Evolutionary conservation across 2,113 vertebrate genomes (phyloP).

Genomic region (Phaethon lepturus): DNA sequence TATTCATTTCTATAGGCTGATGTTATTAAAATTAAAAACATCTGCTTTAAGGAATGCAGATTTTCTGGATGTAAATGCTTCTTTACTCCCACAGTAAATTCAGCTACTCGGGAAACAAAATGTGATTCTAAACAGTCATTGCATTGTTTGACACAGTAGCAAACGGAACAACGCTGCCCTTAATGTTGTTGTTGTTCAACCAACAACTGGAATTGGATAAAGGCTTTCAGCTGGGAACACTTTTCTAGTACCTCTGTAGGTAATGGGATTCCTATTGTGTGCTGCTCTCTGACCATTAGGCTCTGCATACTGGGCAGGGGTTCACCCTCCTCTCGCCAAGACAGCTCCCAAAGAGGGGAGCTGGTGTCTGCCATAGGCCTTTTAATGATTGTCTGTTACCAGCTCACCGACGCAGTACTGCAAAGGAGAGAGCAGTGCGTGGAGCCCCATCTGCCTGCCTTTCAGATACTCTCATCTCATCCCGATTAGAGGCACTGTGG

Average conservation of each 20-base stretch:
- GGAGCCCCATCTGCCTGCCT: not conserved
- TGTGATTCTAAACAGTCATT: slow-evolving; percentile 52
- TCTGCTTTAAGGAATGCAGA: slow-evolving; percentile 69
- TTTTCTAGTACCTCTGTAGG: slow-evolving; percentile 75
- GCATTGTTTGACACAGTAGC: slow-evolving; percentile 79
- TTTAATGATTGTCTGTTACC: not conserved
- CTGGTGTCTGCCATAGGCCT: not conserved
- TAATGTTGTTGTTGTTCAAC: slow-evolving; percentile 71
- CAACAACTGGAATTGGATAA: slow-evolving; percentile 77
- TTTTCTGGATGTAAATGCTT: slow-evolving; percentile 64
- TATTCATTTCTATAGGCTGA: slow-evolving; percentile 65
- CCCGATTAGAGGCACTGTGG: not conserved
- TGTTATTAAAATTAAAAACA: slow-evolving; percentile 76
- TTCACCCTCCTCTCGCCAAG: not conserved
- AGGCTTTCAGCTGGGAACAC: slow-evolving; percentile 76
- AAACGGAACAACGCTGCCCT: slow-evolving; percentile 51
- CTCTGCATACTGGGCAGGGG: not conserved
- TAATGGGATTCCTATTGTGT: slow-evolving; percentile 47
- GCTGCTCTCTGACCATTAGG: not conserved
- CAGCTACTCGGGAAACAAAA: slow-evolving; percentile 56
- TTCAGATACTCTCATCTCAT: not conserved
- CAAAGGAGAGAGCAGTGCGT: accelerated
- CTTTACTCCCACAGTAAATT: slow-evolving; percentile 53
- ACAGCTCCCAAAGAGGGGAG: not conserved
- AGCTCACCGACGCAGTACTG: not conserved